These are phyloP conservation scores for Thymelicus sylvestris DNA, from an alignment of 2,888 invertebrate genomes.

Conservation along the genomic window DNA sequence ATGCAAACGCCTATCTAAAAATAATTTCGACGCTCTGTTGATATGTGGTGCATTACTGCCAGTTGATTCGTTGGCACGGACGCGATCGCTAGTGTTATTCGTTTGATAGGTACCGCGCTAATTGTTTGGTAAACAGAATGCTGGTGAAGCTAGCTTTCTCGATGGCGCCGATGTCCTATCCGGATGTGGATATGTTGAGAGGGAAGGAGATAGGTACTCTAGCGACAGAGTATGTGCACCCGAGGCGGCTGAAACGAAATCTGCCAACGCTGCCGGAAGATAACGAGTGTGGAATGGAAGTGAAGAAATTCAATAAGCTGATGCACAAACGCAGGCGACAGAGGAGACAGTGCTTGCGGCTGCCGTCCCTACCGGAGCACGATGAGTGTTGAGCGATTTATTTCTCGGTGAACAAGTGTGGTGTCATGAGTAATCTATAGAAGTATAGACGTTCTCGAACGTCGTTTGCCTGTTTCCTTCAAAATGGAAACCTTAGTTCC, in stretches of 20 bases:
- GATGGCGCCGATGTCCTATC: conserved; percentile 56
- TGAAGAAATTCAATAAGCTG: conserved; percentile 62
- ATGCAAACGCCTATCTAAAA: conserved; percentile 54
- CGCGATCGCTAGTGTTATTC: conserved; percentile 52
- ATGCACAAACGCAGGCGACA: conserved; percentile 62
- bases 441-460: conserved; percentile 8
- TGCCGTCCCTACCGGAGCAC: conserved; percentile 70
- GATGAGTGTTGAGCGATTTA: conserved; percentile 67
- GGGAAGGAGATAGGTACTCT: conserved; percentile 66
- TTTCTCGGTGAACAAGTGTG: neutral
- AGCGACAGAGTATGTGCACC: conserved; percentile 70
- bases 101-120: conserved; percentile 25
- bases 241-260: conserved; percentile 65
- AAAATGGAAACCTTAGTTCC: conserved; percentile 22
- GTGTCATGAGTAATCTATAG: conserved; percentile 5
- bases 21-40: conserved; percentile 50
- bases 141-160: conserved; percentile 69
- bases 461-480: conserved; percentile 15
- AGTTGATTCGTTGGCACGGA: conserved; percentile 55
- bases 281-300: conserved; percentile 69
- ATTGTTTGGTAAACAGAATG: conserved; percentile 53
- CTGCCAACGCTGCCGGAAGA: conserved; percentile 74
- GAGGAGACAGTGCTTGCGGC: conserved; percentile 59
- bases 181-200: conserved; percentile 72
- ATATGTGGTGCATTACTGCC: conserved; percentile 41